A percentile compares a stretch with the other conserved stretches of the same genome.
Conservation (phyloP, 2,888 invertebrate genomes). For the Nysson spinosus region DNA sequence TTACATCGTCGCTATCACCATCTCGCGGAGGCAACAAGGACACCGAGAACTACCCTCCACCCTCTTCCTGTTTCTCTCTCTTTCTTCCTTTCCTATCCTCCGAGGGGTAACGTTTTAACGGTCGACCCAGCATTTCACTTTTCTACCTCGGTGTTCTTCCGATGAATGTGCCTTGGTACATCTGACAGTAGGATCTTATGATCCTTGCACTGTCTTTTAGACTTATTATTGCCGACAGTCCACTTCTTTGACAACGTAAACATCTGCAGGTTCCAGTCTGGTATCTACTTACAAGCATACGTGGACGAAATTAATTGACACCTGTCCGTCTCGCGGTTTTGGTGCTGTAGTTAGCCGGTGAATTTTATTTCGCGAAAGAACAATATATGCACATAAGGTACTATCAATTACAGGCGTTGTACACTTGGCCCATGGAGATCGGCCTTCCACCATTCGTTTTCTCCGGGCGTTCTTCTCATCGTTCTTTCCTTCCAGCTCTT, state of each 20-base stretch:
- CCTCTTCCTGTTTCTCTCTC: conserved; percentile 17
- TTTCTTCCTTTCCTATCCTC: conserved; percentile 12
- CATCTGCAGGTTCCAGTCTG: background rate
- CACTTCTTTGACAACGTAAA: background rate
- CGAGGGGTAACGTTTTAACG: background rate
- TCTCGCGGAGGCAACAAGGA: conserved; percentile 58
- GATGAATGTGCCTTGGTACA: background rate
- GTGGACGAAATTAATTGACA: conserved; percentile 34
- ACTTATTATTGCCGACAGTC: background rate
- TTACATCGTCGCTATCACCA: conserved; percentile 71
- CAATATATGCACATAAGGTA: conserved; percentile 50
- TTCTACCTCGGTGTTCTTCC: background rate
- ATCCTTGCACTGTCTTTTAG: no score
- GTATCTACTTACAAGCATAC: conserved; percentile 18
- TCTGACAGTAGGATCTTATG: no score
- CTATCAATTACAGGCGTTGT: conserved; percentile 61
- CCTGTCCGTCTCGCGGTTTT: conserved; percentile 22
- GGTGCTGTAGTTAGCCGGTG: conserved; percentile 13
- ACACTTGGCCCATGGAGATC: conserved; percentile 53
- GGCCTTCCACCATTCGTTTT: conserved; percentile 24
- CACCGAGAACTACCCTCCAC: conserved; percentile 33
- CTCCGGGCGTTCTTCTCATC: no score
- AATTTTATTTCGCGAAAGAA: conserved; percentile 42
- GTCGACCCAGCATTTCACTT: conserved; percentile 18
- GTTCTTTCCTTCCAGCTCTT: conserved; percentile 2